Base-by-base conservation (phyloP, 2,797 vertebrate species). In the Florisuga fusca region DNA sequence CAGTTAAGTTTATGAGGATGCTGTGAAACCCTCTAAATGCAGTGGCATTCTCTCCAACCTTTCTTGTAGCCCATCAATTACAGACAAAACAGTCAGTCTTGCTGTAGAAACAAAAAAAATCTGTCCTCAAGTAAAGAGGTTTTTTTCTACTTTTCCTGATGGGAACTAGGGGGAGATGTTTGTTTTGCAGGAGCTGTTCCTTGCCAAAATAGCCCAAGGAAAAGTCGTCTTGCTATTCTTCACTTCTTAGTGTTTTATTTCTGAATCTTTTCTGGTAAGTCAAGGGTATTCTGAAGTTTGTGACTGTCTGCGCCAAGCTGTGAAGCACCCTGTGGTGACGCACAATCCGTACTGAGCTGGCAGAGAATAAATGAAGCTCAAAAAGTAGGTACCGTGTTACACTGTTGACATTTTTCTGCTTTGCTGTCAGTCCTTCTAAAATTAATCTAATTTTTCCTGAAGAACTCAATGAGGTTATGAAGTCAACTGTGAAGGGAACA, bases 1-100 rank as follows among this genome's bases (percentile, higher is more conserved):
- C 87, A 63, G 95, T 62, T 75, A 96, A 97, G 96, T 95, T 96
- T 96, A 95, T 96, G 94, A 94, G 93, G 90, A 95, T 25, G 17
- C 89, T 1, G 4, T n/a, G 78, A 95, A 94, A 77, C 63, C 67
- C 67, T 96, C 78, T 63, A 93, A 96, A 92, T 75, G 84, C 83
- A 67, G 66, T 72, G 78, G 72, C 63, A 34, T 96, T 96, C 93
- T 96, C 84, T 72, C 75, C 94, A 95, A 77, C 92, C 93, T 96
- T 94, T 97, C 89, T 82, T 76, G 92, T 83, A 93, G 80, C 73
- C 73, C 95, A 97, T 95, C 89, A 93, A 50, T 97, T 97, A 91
- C 63, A 77, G 81, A 77, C 80, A 93, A 93, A 95, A 94, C 95
- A 76, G 63, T 89, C 89, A 89, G 58, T 64, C 51, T 76, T 92